phyloP scores from a whole-genome alignment of 2,888 invertebrate genomes.

The Aquatica leii region DNA sequence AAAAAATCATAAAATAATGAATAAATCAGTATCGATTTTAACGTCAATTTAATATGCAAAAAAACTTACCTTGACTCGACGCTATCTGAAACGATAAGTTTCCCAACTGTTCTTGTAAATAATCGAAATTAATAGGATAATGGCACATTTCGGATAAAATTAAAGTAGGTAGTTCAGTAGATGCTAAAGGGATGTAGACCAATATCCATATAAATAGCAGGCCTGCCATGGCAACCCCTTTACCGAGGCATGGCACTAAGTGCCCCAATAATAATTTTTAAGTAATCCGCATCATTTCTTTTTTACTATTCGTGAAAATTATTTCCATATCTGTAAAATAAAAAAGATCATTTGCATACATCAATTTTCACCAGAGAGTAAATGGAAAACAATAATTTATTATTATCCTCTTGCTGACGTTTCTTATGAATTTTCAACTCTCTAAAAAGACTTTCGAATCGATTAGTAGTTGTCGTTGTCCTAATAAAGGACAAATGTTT shows the following conservation, averaged over 20 bases:
- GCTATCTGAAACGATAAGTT: slow-evolving; percentile 62
- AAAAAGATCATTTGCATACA: too few species aligned
- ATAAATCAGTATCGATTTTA: too few species aligned
- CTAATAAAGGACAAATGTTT: slow-evolving; percentile 14
- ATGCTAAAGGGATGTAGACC: slow-evolving; percentile 63
- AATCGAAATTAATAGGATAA: slow-evolving; percentile 68
- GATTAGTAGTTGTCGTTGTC: slow-evolving; percentile 16
- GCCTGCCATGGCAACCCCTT: slow-evolving; percentile 58
- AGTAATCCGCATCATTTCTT: slow-evolving; percentile 33
- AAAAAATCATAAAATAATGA: too few species aligned
- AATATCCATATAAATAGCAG: slow-evolving; percentile 68
- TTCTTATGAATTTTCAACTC: too few species aligned
- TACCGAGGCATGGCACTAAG: slow-evolving; percentile 54
- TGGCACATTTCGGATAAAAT: slow-evolving; percentile 60
- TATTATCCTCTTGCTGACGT: too few species aligned
- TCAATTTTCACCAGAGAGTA: too few species aligned
- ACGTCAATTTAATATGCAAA: slow-evolving; percentile 12
- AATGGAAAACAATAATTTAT: too few species aligned
- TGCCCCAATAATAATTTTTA: slow-evolving; percentile 35
- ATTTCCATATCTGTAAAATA: too few species aligned
- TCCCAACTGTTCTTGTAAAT: slow-evolving; percentile 69
- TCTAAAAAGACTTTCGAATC: slow-evolving; percentile 8
- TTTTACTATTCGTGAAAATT: too few species aligned
- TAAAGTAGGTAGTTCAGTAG: slow-evolving; percentile 62
- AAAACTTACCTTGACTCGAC: slow-evolving; percentile 58